Percentiles rank a stretch among this genome's conserved stretches.
Evolutionary conservation across 2,888 invertebrate genomes (phyloP).

Genomic region (Abscondita cerata): DNA sequence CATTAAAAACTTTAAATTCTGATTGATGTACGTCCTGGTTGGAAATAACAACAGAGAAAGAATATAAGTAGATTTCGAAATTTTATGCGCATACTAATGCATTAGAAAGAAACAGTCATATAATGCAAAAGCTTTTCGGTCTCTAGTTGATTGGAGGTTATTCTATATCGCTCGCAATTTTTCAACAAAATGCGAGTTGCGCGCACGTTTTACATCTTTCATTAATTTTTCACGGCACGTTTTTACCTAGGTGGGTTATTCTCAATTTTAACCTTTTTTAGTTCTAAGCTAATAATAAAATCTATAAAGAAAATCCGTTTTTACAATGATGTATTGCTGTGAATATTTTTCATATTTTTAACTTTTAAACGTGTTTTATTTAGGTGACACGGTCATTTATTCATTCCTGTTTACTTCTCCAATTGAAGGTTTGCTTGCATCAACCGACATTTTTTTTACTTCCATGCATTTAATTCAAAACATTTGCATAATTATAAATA

Average conservation of each 20-base stretch:
- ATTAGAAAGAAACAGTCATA: constrained; percentile 17
- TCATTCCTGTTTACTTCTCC: too few relatives aligned
- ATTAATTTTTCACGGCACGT: constrained; percentile 43
- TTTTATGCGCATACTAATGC: constrained; percentile 23
- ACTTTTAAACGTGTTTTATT: too few relatives aligned
- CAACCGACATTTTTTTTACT: too few relatives aligned
- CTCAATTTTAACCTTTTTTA: constrained; percentile 36
- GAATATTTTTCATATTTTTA: too few relatives aligned
- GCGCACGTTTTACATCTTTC: constrained; percentile 41
- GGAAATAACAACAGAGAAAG: constrained; percentile 23
- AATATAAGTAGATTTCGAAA: constrained; percentile 18
- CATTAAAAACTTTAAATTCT: constrained; percentile 42
- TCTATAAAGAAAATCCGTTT: too few relatives aligned
- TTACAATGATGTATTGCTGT: too few relatives aligned
- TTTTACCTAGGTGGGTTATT: constrained; percentile 31
- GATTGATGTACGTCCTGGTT: constrained; percentile 39
- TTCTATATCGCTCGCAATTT: constrained; percentile 36
- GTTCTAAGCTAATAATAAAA: constrained; percentile 13
- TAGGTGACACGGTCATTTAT: too few relatives aligned
- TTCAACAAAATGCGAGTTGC: constrained; percentile 36
- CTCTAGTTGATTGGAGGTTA: constrained; percentile 32
- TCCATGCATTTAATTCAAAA: too few relatives aligned
- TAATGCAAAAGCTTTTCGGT: constrained; percentile 17
- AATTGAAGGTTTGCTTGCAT: too few relatives aligned
- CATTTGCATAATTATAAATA: too few relatives aligned